phyloP scores from a whole-genome alignment of 2,888 invertebrate genomes.

The Phyto melanocephala region DNA sequence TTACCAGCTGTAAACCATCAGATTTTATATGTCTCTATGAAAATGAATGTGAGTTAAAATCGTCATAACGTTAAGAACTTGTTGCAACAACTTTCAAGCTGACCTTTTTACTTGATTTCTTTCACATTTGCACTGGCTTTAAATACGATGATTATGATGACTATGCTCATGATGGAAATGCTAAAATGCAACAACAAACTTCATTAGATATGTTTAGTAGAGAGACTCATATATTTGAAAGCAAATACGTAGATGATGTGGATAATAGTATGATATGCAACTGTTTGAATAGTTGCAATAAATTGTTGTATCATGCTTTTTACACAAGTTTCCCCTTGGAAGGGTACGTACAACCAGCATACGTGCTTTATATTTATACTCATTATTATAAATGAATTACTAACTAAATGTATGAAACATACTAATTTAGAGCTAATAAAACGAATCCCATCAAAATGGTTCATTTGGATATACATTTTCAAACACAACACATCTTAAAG shows the following conservation, averaged over 20 bases:
- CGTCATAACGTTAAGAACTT: constrained; percentile 16
- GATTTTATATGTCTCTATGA: constrained; percentile 73
- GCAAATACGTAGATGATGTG: constrained; percentile 69
- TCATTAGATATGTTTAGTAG: constrained; percentile 67
- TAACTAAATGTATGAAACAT: background rate
- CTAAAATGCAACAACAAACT: constrained; percentile 1
- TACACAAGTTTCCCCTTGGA: constrained; percentile 67
- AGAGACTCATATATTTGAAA: constrained; percentile 69
- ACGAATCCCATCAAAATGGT: constrained; percentile 57
- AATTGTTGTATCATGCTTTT: constrained; percentile 69
- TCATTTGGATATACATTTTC: constrained; percentile 76
- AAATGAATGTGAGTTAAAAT: constrained; percentile 70
- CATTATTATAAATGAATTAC: background rate
- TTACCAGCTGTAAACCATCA: constrained; percentile 71
- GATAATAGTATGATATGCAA: constrained; percentile 74
- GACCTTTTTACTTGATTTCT: constrained; percentile 8
- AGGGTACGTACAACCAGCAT: constrained; percentile 63
- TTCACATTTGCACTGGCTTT: constrained; percentile 1
- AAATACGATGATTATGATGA: background rate
- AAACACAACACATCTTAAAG: constrained; percentile 75
- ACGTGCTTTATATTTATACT: background rate
- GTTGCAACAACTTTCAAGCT: constrained; percentile 9
- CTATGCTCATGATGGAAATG: background rate
- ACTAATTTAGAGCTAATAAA: constrained; percentile 38
- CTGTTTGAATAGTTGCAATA: constrained; percentile 74